Percentiles rank a stretch among this genome's conserved stretches.
phyloP scores from a whole-genome alignment of 2,797 vertebrate genomes.

The Menidia menidia region DNA sequence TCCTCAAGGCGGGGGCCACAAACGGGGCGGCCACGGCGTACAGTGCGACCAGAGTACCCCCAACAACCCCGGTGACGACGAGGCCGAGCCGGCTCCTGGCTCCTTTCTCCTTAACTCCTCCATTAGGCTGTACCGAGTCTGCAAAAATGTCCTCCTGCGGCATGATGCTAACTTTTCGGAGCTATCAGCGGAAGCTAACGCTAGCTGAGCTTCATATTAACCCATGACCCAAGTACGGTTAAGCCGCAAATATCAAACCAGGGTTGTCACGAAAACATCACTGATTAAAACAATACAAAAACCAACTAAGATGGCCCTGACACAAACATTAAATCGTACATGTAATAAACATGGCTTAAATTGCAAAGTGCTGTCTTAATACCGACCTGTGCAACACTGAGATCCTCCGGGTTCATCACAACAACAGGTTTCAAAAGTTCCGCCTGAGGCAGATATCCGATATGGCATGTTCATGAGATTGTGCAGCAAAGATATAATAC shows the following conservation, averaged over 20 bases:
- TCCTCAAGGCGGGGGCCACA: slow-evolving; percentile 89
- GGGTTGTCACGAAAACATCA: not conserved
- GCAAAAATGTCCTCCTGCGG: slow-evolving; percentile 28
- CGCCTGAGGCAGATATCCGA: not conserved
- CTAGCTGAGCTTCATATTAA: slow-evolving; percentile 1
- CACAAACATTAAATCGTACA: not conserved
- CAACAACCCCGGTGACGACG: slow-evolving; percentile 79
- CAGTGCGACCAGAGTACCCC: slow-evolving; percentile 85
- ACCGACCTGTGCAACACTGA: slow-evolving; percentile 32
- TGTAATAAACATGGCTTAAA: not conserved
- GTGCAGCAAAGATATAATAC: not conserved
- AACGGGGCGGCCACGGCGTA: slow-evolving; percentile 89
- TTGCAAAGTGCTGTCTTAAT: not conserved
- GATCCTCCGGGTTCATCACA: slow-evolving; percentile 21
- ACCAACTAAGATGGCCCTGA: not conserved
- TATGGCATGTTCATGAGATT: too few species aligned
- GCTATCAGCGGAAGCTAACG: not conserved
- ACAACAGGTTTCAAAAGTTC: slow-evolving; percentile 24
- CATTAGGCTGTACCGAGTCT: not conserved
- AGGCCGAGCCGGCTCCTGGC: slow-evolving; percentile 79
- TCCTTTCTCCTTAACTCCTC: rapidly evolving
- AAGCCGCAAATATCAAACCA: not conserved
- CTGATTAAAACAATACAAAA: not conserved
- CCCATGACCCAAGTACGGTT: slow-evolving; percentile 2
- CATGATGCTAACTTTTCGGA: slow-evolving; percentile 14